Evolutionary conservation across 2,797 vertebrate genomes (phyloP).

Genomic region (Etheostoma nigrum): DNA sequence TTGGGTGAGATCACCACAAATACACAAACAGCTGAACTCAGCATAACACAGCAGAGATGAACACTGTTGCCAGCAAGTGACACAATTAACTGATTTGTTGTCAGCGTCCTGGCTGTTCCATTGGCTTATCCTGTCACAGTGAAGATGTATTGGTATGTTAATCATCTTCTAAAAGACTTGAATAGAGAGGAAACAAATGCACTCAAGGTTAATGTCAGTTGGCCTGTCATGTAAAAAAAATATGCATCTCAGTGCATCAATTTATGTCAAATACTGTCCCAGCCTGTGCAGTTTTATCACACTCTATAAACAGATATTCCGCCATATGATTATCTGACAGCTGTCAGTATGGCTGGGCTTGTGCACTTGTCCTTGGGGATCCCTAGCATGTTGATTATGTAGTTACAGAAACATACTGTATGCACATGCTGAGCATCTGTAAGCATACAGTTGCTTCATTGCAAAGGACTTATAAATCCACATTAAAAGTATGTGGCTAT

Average conservation of each 20-base stretch:
- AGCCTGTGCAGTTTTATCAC: slow-evolving; percentile 10
- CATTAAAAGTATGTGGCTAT: neutral
- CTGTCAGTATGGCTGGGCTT: slow-evolving; percentile 17
- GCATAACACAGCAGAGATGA: slow-evolving; percentile 2
- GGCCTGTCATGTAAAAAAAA: slow-evolving; percentile 16
- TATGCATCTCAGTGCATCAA: slow-evolving; percentile 24
- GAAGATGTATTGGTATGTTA: slow-evolving; percentile 48
- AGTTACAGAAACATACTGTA: neutral
- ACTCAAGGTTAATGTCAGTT: neutral
- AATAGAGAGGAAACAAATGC: slow-evolving; percentile 5
- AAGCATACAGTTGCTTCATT: neutral
- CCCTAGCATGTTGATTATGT: neutral
- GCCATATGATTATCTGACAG: slow-evolving; percentile 8
- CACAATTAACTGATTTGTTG: slow-evolving; percentile 46
- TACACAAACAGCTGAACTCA: neutral
- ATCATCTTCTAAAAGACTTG: slow-evolving; percentile 48
- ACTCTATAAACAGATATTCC: slow-evolving; percentile 10
- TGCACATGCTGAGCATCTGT: neutral
- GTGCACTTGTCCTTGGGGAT: neutral
- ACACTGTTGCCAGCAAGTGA: slow-evolving; percentile 33
- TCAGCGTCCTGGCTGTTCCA: slow-evolving; percentile 25
- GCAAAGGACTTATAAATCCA: neutral
- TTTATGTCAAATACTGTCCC: neutral
- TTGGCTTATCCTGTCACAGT: slow-evolving; percentile 44
- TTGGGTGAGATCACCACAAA: too few species aligned